Percentiles rank a stretch among this genome's conserved stretches.
phyloP scores from a whole-genome alignment of 2,797 vertebrate genomes.

The Tachyglossus aculeatus region DNA sequence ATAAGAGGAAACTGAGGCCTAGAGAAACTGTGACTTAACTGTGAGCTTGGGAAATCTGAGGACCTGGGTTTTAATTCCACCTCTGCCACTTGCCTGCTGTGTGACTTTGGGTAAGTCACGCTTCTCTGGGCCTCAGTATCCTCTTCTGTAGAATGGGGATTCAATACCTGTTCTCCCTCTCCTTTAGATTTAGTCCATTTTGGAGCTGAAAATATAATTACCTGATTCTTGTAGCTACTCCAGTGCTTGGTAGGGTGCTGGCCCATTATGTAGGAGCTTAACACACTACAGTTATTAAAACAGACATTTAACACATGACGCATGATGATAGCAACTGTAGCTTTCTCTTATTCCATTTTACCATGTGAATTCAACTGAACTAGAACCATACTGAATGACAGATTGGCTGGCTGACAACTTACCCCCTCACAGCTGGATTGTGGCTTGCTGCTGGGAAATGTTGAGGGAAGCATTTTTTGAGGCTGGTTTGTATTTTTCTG shows the following conservation, averaged over 20 bases:
- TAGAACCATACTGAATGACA: background rate
- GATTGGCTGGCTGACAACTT: background rate
- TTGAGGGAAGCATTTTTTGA: conserved; percentile 4
- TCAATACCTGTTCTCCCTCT: too few species aligned
- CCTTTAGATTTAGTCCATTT: too few species aligned
- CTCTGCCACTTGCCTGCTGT: too few species aligned
- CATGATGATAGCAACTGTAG: background rate
- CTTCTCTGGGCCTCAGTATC: too few species aligned
- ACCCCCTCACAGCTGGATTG: background rate
- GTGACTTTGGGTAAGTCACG: too few species aligned
- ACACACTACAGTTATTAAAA: background rate
- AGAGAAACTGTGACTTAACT: too few species aligned
- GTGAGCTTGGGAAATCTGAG: too few species aligned
- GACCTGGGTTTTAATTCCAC: too few species aligned
- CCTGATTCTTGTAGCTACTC: too few species aligned
- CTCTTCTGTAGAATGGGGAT: too few species aligned
- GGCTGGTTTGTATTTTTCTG: conserved; percentile 22
- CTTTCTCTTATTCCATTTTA: background rate
- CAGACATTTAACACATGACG: background rate
- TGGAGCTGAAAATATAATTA: too few species aligned
- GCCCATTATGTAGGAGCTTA: background rate
- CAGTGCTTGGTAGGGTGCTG: background rate
- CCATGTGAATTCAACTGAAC: conserved; percentile 17
- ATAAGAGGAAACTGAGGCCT: too few species aligned
- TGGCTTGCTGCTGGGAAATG: background rate